These are phyloP conservation scores for Falcunculus frontatus DNA, from an alignment of 2,113 vertebrate species.

Conservation along the genomic window DNA sequence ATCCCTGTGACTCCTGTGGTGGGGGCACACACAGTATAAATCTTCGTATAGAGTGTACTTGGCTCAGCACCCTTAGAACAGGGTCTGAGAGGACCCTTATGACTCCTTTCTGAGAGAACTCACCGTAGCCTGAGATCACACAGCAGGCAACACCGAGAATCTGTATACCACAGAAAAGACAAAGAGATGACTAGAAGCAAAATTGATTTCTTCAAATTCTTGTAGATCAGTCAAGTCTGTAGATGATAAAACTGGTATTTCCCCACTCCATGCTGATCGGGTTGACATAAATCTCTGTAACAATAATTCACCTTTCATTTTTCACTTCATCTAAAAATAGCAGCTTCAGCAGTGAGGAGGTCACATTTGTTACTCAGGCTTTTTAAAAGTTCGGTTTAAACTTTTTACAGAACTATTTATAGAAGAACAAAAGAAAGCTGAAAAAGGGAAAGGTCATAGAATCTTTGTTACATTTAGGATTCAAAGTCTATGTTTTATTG, in stretches of 20 bases:
- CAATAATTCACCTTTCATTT: background rate
- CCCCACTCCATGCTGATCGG: background rate
- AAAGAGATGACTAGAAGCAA: background rate
- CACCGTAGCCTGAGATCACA: background rate
- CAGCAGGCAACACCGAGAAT: background rate
- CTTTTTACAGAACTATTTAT: background rate
- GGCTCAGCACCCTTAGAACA: background rate
- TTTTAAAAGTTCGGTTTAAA: background rate
- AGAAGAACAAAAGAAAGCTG: background rate
- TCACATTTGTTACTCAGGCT: background rate
- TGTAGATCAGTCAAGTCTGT: background rate
- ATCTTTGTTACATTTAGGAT: background rate
- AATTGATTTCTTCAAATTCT: background rate
- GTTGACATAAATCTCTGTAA: background rate
- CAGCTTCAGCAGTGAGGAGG: background rate
- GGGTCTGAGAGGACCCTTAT: background rate
- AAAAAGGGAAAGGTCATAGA: background rate
- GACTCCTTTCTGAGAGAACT: background rate
- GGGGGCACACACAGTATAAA: rapidly evolving
- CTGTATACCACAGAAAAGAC: background rate
- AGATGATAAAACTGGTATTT: background rate
- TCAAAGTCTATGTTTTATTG: background rate
- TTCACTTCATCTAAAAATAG: background rate
- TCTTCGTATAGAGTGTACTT: rapidly evolving
- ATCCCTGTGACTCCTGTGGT: background rate